A percentile compares a stretch with the other conserved stretches of the same genome.
These are phyloP conservation scores for Oppia nitens DNA, from an alignment of 1,140 invertebrate species.

Conservation along the genomic window DNA sequence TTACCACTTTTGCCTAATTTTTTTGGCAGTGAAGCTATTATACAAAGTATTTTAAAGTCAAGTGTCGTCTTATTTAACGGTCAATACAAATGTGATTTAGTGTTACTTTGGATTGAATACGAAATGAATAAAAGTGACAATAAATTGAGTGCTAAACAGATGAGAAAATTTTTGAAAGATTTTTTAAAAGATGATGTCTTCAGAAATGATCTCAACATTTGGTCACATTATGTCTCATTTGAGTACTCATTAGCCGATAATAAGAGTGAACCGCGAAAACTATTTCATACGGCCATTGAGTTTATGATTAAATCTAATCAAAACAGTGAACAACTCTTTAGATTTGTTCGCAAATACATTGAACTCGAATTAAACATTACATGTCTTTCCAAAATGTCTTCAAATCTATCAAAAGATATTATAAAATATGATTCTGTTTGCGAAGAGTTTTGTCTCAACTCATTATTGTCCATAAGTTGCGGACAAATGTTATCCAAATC, in stretches of 20 bases:
- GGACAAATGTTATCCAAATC: neutral
- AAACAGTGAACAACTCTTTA: neutral
- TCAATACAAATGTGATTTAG: neutral
- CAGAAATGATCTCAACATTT: conserved; percentile 30
- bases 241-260: conserved; percentile 25
- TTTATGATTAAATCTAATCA: neutral
- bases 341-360: conserved; percentile 2
- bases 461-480: neutral
- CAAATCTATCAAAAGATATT: neutral
- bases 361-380: neutral
- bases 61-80: neutral
- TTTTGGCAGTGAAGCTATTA: neutral
- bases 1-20: neutral
- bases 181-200: conserved; percentile 29
- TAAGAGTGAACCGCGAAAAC: conserved; percentile 25
- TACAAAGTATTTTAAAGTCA: neutral
- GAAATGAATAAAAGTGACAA: neutral
- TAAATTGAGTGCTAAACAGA: neutral
- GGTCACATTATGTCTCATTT: conserved; percentile 28
- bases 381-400: neutral
- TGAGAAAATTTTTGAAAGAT: conserved; percentile 7
- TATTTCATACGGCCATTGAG: conserved; percentile 27
- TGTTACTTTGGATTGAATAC: conserved; percentile 8
- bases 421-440: neutral
- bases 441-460: neutral